phyloP scores from a whole-genome alignment of 2,113 vertebrate genomes.

The Phrynocephalus versicolor region DNA sequence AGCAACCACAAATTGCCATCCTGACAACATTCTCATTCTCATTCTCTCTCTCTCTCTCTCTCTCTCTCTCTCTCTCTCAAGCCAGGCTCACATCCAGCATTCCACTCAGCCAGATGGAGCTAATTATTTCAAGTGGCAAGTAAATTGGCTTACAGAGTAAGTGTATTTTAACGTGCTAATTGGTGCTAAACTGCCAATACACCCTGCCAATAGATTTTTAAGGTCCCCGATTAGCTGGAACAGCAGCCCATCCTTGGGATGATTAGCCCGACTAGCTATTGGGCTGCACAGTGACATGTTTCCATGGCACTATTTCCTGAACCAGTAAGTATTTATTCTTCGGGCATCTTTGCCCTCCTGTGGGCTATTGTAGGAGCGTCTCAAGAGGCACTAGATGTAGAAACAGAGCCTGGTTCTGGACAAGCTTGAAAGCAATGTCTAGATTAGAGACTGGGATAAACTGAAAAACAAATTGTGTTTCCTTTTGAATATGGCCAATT shows the following conservation, averaged over 20 bases:
- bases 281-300: not conserved
- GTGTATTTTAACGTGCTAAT: constrained; percentile 42
- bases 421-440: not conserved
- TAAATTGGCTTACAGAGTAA: constrained; percentile 41
- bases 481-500: too few species aligned
- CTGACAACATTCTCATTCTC: not conserved
- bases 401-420: not conserved
- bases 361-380: not conserved
- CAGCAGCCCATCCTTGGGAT: not conserved
- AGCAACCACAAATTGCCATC: not conserved
- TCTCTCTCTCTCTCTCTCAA: not conserved
- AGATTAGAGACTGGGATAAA: not conserved
- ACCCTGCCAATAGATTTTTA: constrained; percentile 16
- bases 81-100: not conserved
- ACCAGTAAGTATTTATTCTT: not conserved
- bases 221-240: not conserved
- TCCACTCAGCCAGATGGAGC: constrained; percentile 35
- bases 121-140: constrained; percentile 29
- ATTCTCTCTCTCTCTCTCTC: not conserved
- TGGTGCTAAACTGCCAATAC: constrained; percentile 32
- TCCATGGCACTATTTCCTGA: not conserved
- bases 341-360: not conserved
- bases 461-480: too few species aligned
- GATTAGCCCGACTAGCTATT: not conserved
- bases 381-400: not conserved